Evolutionary conservation across 2,797 vertebrate genomes (phyloP).

Genomic region (Meda fulgida): DNA sequence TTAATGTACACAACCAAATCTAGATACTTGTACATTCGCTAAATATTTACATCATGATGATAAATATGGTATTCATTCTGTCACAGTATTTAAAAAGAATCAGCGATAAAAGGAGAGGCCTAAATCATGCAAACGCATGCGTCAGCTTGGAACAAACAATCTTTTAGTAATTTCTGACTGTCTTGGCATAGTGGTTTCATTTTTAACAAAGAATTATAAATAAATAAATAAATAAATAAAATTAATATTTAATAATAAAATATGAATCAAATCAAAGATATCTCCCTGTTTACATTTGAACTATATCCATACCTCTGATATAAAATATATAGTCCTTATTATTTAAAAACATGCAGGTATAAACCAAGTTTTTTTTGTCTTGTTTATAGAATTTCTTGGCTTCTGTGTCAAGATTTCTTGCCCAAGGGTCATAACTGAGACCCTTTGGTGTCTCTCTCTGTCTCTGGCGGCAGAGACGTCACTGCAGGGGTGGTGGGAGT

Average conservation of each 20-base stretch:
- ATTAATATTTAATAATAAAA: not conserved
- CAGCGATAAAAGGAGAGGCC: slow-evolving; percentile 7
- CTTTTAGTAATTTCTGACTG: slow-evolving; percentile 37
- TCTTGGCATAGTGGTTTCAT: slow-evolving; percentile 17
- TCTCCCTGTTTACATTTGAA: slow-evolving; percentile 7
- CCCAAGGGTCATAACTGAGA: slow-evolving; percentile 17
- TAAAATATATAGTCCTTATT: not conserved
- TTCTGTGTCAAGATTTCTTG: slow-evolving; percentile 22
- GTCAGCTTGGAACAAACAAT: slow-evolving; percentile 55
- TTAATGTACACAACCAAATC: not conserved
- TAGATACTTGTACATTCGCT: not conserved
- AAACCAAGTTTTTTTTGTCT: not conserved
- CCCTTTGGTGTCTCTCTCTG: slow-evolving; percentile 46
- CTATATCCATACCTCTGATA: not conserved
- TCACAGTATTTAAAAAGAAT: slow-evolving; percentile 7
- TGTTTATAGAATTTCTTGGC: slow-evolving; percentile 15
- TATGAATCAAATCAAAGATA: not conserved
- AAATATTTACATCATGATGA: not conserved
- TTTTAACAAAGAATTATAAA: slow-evolving; percentile 29
- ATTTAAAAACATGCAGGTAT: slow-evolving; percentile 22
- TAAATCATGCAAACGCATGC: slow-evolving; percentile 67
- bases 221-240: not conserved
- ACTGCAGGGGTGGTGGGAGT: slow-evolving; percentile 54
- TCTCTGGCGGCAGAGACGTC: slow-evolving; percentile 54
- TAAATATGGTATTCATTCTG: not conserved